Conservation (phyloP, 1,140 invertebrate species). For the Schlechtendalia chinensis region DNA sequence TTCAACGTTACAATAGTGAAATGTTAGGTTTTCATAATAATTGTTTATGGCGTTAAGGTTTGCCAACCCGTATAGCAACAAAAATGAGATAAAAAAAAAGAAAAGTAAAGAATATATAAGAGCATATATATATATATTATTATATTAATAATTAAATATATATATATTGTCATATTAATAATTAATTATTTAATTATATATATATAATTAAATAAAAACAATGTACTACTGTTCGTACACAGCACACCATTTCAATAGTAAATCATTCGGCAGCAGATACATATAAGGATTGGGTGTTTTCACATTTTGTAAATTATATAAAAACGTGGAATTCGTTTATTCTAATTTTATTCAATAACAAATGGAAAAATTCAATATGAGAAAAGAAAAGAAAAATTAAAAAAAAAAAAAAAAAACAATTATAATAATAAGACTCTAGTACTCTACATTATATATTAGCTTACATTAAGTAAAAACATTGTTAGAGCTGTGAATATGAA, state of each 20-base stretch:
- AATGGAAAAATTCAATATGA: constrained; percentile 12
- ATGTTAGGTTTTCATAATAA: too few species aligned
- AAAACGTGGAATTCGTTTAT: background rate
- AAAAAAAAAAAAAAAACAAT: background rate
- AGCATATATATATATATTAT: too few species aligned
- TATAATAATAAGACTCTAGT: constrained; percentile 6
- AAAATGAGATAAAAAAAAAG: too few species aligned
- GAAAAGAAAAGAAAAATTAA: constrained; percentile 9
- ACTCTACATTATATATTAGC: constrained; percentile 10
- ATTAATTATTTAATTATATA: too few species aligned
- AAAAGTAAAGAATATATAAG: too few species aligned
- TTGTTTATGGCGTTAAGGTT: too few species aligned
- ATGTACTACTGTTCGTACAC: too few species aligned
- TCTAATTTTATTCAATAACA: background rate
- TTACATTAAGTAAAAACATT: constrained; percentile 17
- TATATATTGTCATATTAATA: too few species aligned
- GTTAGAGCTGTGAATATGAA: constrained; percentile 2
- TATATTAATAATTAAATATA: too few species aligned
- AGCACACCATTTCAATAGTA: background rate
- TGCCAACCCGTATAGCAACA: too few species aligned
- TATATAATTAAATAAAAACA: too few species aligned
- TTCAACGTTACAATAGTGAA: too few species aligned
- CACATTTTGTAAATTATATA: constrained; percentile 10
- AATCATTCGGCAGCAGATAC: background rate
- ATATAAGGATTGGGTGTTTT: background rate